These are phyloP conservation scores for Pavo muticus DNA, from an alignment of 2,113 vertebrate genomes.

Conservation along the genomic window DNA sequence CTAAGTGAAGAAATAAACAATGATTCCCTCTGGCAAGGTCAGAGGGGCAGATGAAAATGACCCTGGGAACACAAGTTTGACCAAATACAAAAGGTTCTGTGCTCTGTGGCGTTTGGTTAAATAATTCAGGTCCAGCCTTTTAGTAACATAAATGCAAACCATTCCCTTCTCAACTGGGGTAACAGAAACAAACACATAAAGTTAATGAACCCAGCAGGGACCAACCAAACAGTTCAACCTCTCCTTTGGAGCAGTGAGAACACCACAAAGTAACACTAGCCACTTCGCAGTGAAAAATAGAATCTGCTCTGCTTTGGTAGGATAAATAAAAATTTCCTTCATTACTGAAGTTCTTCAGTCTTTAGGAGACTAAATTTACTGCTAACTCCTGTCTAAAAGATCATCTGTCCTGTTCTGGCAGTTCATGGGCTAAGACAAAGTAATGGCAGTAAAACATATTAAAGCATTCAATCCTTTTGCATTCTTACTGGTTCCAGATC, in stretches of 20 bases:
- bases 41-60: neutral
- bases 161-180: constrained; percentile 34
- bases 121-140: constrained; percentile 42
- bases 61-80: neutral
- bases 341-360: neutral
- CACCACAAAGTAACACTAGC: neutral
- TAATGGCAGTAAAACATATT: neutral
- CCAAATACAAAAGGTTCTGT: constrained; percentile 27
- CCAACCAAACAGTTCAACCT: constrained; percentile 47
- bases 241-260: neutral
- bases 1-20: constrained; percentile 2
- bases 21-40: constrained; percentile 26
- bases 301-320: neutral
- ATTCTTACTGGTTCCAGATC: neutral
- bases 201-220: constrained; percentile 63
- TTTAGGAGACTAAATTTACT: neutral
- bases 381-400: neutral
- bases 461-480: neutral
- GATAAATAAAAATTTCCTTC: neutral
- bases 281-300: constrained; percentile 18
- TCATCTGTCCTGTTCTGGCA: neutral
- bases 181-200: constrained; percentile 45
- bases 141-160: constrained; percentile 53
- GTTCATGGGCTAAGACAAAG: neutral
- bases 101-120: constrained; percentile 38